Evolutionary conservation across 2,888 invertebrate species (phyloP), one percentile per base, ranked within the genome.

Genomic region (Pyrrhia umbra): DNA sequence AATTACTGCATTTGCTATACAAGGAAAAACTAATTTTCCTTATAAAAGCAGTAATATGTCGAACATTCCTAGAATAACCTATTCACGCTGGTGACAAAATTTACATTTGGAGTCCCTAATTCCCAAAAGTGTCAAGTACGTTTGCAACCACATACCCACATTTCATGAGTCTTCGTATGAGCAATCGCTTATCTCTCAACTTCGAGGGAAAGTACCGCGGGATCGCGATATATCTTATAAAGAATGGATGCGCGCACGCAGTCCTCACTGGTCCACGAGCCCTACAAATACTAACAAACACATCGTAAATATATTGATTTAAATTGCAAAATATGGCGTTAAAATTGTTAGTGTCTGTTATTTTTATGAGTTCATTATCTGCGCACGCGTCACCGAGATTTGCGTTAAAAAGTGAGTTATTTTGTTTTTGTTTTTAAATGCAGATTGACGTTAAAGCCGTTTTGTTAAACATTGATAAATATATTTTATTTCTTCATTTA

Each of bases 171-270:
- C 15, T 27, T 30, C 16, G n/a, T 49, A 51, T 64, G 39, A 66
- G 16, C 21, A 43, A 47, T 27, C 47, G 15, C 65, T 71, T 75
- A 73, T 72, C 73, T 42, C 16, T 20, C 40, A 55, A 43, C 58
- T 43, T 62, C 47, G 39, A 21, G 79, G 79, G 75, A 68, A 80
- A 68, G 69, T 66, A 77, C 80, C 79, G 71, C 40, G 21, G 49
- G 43, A 34, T 47, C 45, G 46, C 47, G 43, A 30, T 46, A 23
- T 55, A 62, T 68, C 60, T 62, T 61, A 65, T 70, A 76, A 65
- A 68, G 37, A 60, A 46, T 43, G 46, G 30, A 23, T 45, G 20
- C 47, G 50, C 51, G 25, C 4, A 6, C 34, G 25, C 37, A 47
- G 54, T 37, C 15, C 56, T 60, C 68, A 78, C 30, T 77, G 60